A percentile compares a stretch with the other conserved stretches of the same genome.
Conservation (phyloP, 2,113 vertebrate genomes). For the Dinomys branickii region DNA sequence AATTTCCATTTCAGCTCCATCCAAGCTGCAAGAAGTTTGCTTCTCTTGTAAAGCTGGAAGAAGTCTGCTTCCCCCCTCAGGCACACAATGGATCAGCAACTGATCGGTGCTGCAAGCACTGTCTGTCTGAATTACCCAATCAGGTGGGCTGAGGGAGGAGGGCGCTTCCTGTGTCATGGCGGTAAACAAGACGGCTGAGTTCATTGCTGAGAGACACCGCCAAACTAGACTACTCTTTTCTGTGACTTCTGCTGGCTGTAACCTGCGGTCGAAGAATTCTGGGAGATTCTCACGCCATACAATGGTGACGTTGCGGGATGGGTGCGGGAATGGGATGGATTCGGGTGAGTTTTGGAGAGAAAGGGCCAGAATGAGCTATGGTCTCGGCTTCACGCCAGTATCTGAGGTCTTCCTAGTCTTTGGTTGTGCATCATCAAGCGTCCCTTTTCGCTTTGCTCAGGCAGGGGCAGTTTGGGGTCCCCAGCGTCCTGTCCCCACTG, state of each 20-base stretch:
- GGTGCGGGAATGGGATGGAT: neutral
- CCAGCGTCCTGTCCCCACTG: neutral
- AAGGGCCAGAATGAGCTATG: neutral
- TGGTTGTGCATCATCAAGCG: neutral
- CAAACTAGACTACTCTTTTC: neutral
- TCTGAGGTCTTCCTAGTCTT: neutral
- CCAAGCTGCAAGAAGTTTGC: neutral
- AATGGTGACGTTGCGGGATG: neutral
- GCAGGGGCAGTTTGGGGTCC: neutral
- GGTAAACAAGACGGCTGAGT: accelerated
- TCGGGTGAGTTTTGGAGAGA: neutral
- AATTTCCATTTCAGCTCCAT: neutral
- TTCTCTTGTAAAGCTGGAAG: neutral
- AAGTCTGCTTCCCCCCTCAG: neutral
- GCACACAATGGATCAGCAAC: neutral
- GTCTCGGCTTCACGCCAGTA: neutral
- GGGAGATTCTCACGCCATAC: neutral
- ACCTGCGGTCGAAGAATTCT: neutral
- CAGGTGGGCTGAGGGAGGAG: neutral
- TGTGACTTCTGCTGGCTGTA: neutral
- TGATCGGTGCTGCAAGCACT: neutral
- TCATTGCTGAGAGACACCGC: too few relatives aligned
- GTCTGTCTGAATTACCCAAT: neutral
- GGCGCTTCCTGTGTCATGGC: neutral
- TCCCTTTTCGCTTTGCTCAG: neutral